These are phyloP conservation scores for Melanotaenia nigrans DNA, from an alignment of 2,797 vertebrate species.

Conservation along the genomic window DNA sequence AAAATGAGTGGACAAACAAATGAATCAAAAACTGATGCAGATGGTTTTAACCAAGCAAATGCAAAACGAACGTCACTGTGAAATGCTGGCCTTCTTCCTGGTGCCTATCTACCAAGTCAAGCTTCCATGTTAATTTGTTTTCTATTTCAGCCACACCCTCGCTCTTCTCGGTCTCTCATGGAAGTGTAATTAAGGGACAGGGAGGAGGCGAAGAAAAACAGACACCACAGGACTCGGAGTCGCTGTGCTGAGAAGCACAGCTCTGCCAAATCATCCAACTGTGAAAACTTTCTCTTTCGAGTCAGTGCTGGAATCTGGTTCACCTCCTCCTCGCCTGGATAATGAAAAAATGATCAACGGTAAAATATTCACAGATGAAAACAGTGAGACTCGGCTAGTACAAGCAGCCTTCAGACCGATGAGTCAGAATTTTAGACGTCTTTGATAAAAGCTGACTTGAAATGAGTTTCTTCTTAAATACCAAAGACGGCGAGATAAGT, in stretches of 20 bases:
- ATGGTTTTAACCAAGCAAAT: slow-evolving; percentile 7
- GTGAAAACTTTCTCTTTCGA: slow-evolving; percentile 71
- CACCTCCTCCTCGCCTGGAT: slow-evolving; percentile 31
- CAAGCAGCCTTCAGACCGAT: slow-evolving; percentile 11
- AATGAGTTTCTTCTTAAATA: slow-evolving; percentile 34
- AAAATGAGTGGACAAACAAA: slow-evolving; percentile 21
- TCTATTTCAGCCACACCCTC: slow-evolving; percentile 65
- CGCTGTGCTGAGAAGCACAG: slow-evolving; percentile 39
- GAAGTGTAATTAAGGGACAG: slow-evolving; percentile 67
- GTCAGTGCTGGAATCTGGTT: slow-evolving; percentile 48
- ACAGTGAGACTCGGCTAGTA: slow-evolving; percentile 43
- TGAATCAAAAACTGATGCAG: neutral
- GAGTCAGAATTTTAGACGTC: slow-evolving; percentile 17
- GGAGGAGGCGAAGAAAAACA: slow-evolving; percentile 46
- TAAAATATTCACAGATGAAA: slow-evolving; percentile 55
- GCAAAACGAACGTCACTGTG: slow-evolving; percentile 13
- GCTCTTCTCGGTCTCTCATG: slow-evolving; percentile 48
- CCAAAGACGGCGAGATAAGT: slow-evolving; percentile 32
- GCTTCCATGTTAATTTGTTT: slow-evolving; percentile 33
- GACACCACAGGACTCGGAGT: slow-evolving; percentile 51
- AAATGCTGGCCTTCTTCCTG: neutral
- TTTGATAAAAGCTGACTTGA: slow-evolving; percentile 37
- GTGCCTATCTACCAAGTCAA: slow-evolving; percentile 17
- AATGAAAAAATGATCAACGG: slow-evolving; percentile 57
- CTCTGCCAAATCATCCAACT: slow-evolving; percentile 64